These are phyloP conservation scores for Tinamus major DNA, from an alignment of 2,797 vertebrate genomes.

Conservation along the genomic window DNA sequence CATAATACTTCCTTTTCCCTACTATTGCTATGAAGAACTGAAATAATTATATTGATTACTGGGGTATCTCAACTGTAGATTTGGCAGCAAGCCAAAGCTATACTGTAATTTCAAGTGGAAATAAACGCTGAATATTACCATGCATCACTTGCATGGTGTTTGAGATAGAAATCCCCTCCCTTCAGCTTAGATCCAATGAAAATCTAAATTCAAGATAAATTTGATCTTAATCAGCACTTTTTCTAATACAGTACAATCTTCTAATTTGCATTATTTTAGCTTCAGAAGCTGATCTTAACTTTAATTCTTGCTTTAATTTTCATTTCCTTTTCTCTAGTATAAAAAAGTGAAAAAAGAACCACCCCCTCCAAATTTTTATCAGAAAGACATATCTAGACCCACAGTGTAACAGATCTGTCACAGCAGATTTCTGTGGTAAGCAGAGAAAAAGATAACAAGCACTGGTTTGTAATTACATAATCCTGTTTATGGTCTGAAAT, in stretches of 20 bases:
- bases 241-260: constrained; percentile 45
- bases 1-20: background rate
- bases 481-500: background rate
- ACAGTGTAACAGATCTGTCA: background rate
- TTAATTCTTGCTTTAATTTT: constrained; percentile 26
- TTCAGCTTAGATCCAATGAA: constrained; percentile 46
- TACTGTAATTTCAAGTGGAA: constrained; percentile 61
- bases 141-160: constrained; percentile 50
- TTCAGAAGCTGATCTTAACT: constrained; percentile 26
- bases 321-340: background rate
- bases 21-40: constrained; percentile 39
- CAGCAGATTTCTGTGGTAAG: background rate
- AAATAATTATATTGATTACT: constrained; percentile 67
- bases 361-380: background rate
- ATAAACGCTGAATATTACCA: constrained; percentile 65
- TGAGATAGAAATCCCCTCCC: constrained; percentile 40
- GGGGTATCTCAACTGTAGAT: constrained; percentile 45
- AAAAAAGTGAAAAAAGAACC: background rate
- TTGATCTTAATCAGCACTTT: constrained; percentile 68
- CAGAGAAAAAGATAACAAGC: background rate
- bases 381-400: background rate
- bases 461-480: background rate
- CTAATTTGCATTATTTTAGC: background rate
- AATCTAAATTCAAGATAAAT: constrained; percentile 60
- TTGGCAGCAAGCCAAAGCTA: constrained; percentile 63